Evolutionary conservation across 2,113 vertebrate species (phyloP), one percentile per base, ranked within the genome.

Genomic region (Ophthalmolycus amberensis): DNA sequence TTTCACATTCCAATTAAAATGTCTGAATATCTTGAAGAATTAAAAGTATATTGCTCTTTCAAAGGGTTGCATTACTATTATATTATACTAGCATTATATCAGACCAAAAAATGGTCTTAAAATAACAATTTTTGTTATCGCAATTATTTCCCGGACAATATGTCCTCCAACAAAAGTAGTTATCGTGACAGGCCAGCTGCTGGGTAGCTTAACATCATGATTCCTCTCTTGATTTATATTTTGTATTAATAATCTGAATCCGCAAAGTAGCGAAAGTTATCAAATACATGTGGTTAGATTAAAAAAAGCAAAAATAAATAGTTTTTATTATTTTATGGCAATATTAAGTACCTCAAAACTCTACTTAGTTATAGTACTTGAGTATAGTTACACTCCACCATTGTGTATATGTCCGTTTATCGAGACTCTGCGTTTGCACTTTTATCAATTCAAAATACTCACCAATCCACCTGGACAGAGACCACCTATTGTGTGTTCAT

Each of bases 401-500:
- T 22, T 64, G 2, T 12, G 2, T 22, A 9, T 56, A 40, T 25
- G 12, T 46, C 8, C 6, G 16, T 42, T 48, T 8, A 5, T 16
- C 38, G 9, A 42, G 14, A 22, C 16, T 9, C n/a, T 1, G 15
- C 12, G 37, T 64, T 56, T 54, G 37, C n/a, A 48, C 27, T 37
- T 60, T 71, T 54, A 37, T 52, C 48, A 42, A 78, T 80, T 63
- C 32, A 34, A n/a, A 82, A 42, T 15, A 37, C 52, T 46, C 29
- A 37, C 58, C 37, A 20, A 75, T 88, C 64, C 59, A 52, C 44
- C n/a, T 44, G 29, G 44, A 75, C 84, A 64, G 76, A 85, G 85
- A 71, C 85, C 79, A 78, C 75, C 73, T 75, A 60, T 44, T 85
- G 54, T 82, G 58, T 65, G 27, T 74, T 80, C 66, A 75, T 50